Evolutionary conservation across 2,113 vertebrate genomes (phyloP).

Genomic region (Thunnus maccoyii): DNA sequence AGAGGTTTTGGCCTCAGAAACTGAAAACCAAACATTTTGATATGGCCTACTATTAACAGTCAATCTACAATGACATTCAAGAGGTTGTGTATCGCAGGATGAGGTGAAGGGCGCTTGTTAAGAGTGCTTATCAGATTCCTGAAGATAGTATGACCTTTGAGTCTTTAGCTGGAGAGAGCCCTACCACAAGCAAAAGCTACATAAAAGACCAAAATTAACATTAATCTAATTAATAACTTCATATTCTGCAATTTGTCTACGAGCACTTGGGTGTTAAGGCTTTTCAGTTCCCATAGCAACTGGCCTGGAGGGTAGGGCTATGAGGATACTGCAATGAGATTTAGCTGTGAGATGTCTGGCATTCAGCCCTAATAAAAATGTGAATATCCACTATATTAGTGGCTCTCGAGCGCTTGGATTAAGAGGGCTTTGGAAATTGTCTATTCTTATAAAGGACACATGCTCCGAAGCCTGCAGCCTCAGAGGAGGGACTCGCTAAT

Average conservation of each 20-base stretch:
- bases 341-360: slow-evolving; percentile 46
- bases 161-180: slow-evolving; percentile 6
- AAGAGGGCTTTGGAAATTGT: slow-evolving; percentile 53
- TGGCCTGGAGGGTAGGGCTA: slow-evolving; percentile 17
- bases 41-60: background rate
- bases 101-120: slow-evolving; percentile 38
- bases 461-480: slow-evolving; percentile 31
- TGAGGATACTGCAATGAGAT: slow-evolving; percentile 46
- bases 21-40: background rate
- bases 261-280: slow-evolving; percentile 48
- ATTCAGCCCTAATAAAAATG: slow-evolving; percentile 58
- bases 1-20: background rate
- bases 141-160: slow-evolving; percentile 45
- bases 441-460: slow-evolving; percentile 48
- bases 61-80: background rate
- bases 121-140: slow-evolving; percentile 1
- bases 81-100: slow-evolving; percentile 2
- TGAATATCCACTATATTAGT: slow-evolving; percentile 61
- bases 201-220: slow-evolving; percentile 35
- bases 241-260: slow-evolving; percentile 60
- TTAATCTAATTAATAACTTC: slow-evolving; percentile 65
- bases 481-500: slow-evolving; percentile 19
- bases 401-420: slow-evolving; percentile 43
- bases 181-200: slow-evolving; percentile 20
- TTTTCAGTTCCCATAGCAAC: slow-evolving; percentile 73